Conservation (phyloP, 2,797 vertebrate genomes). For the Clarias laeviceps region DNA sequence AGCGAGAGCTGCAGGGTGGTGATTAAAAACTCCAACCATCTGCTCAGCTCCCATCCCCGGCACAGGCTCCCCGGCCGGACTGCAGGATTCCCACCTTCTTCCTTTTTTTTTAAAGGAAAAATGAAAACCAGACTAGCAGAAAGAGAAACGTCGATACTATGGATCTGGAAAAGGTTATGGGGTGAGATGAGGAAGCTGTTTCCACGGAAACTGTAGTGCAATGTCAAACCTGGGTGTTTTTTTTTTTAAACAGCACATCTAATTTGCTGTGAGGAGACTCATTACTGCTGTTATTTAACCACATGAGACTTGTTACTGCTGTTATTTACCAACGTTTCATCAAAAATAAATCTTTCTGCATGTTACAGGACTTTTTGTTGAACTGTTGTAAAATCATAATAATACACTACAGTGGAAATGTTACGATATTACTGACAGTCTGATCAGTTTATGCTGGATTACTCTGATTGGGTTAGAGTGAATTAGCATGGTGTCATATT, state of each 20-base stretch:
- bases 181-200: constrained; percentile 21
- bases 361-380: no score
- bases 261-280: constrained; percentile 17
- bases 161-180: background rate
- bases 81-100: background rate
- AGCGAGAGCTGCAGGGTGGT: constrained; percentile 38
- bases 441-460: no score
- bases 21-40: constrained; percentile 46
- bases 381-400: background rate
- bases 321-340: constrained; percentile 2
- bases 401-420: background rate
- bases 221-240: background rate
- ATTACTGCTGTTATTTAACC: constrained; percentile 12
- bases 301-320: constrained; percentile 7
- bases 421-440: background rate
- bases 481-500: background rate
- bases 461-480: background rate
- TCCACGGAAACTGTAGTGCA: constrained; percentile 20
- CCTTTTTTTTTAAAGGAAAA: background rate
- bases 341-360: background rate
- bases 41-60: constrained; percentile 40
- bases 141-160: constrained; percentile 1
- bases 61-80: background rate
- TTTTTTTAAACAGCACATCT: background rate
- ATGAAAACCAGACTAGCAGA: background rate